Percentiles rank a stretch among this genome's conserved stretches.
These are phyloP conservation scores for Bolinopsis microptera DNA, from an alignment of 37 sponge, comb jelly and placozoan genomes.

Conservation along the genomic window DNA sequence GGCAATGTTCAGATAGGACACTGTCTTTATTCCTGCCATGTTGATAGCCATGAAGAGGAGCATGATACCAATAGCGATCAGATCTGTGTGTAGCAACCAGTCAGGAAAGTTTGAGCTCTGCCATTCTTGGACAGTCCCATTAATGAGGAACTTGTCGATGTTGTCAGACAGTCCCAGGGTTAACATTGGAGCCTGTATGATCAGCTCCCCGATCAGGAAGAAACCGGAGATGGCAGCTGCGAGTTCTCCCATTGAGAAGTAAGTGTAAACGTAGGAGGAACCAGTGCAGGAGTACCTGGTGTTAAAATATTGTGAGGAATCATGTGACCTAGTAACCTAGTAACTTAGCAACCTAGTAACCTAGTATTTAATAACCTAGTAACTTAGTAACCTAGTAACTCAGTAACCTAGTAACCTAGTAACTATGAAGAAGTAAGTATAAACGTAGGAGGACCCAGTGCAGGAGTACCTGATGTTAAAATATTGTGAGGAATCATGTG, in stretches of 20 bases:
- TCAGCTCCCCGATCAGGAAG: conserved; percentile 44
- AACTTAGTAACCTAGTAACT: too few species aligned
- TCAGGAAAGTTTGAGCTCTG: not conserved
- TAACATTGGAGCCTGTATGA: conserved; percentile 27
- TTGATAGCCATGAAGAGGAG: conserved; percentile 17
- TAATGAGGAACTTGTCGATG: conserved; percentile 6
- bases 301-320: too few species aligned
- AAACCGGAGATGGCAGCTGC: not conserved
- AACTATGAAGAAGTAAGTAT: too few species aligned
- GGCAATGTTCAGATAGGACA: not conserved
- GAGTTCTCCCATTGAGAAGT: conserved; percentile 27
- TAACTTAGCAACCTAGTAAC: too few species aligned
- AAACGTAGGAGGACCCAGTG: too few species aligned
- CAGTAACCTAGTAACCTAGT: too few species aligned
- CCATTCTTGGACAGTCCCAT: not conserved
- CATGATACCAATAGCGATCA: conserved; percentile 8
- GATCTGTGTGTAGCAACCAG: not conserved
- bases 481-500: too few species aligned
- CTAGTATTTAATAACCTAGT: too few species aligned
- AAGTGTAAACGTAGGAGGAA: conserved; percentile 30
- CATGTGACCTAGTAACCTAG: too few species aligned
- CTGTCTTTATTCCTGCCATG: not conserved
- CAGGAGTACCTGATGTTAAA: too few species aligned
- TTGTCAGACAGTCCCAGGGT: conserved; percentile 7
- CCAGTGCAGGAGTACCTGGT: conserved; percentile 32